Evolutionary conservation across 2,888 invertebrate genomes (phyloP).

Genomic region (Andrena chrysosceles): DNA sequence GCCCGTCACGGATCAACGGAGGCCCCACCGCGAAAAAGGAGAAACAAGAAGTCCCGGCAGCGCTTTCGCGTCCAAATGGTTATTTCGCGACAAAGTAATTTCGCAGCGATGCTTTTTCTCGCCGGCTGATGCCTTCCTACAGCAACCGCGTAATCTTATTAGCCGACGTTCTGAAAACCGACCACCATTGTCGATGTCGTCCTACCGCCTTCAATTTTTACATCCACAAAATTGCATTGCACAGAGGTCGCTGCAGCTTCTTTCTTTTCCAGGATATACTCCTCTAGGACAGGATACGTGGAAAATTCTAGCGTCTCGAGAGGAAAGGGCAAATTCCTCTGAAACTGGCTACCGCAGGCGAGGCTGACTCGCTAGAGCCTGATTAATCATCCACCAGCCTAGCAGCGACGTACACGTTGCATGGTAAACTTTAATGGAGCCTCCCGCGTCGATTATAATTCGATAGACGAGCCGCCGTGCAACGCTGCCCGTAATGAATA

Average conservation of each 20-base stretch:
- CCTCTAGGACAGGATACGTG: neutral
- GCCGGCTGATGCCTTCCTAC: conserved; percentile 31
- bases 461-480: neutral
- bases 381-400: neutral
- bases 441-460: neutral
- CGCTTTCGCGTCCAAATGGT: conserved; percentile 51
- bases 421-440: neutral
- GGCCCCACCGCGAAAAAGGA: conserved; percentile 49
- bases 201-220: neutral
- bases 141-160: conserved; percentile 54
- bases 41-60: conserved; percentile 51
- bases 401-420: neutral
- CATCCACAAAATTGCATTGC: neutral
- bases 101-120: conserved; percentile 42
- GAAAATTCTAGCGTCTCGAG: neutral
- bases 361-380: neutral
- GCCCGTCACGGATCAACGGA: conserved; percentile 51
- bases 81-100: conserved; percentile 55
- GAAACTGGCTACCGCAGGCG: neutral
- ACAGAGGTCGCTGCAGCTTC: neutral
- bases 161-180: conserved; percentile 43
- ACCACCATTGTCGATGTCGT: neutral
- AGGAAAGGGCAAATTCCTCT: neutral
- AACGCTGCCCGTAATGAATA: conserved; percentile 26
- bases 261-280: neutral